These are phyloP conservation scores for Chrysolina americana DNA, from an alignment of 2,888 invertebrate genomes.

Conservation along the genomic window DNA sequence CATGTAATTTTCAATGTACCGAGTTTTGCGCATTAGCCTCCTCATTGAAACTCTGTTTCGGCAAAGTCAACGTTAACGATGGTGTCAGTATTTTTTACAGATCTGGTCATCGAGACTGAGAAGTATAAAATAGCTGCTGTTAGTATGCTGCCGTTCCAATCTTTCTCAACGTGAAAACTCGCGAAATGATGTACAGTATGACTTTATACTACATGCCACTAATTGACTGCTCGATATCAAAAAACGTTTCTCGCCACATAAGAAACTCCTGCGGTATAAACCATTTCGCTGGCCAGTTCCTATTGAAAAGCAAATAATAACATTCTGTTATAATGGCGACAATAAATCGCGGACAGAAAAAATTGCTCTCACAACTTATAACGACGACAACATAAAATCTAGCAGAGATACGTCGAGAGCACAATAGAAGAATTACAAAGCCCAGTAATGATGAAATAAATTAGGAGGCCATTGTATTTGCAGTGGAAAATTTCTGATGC, in stretches of 20 bases:
- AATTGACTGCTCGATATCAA: background rate
- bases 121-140: no score
- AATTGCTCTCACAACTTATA: slow-evolving; percentile 6
- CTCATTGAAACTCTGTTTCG: no score
- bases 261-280: background rate
- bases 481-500: slow-evolving; percentile 14
- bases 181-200: background rate
- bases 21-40: no score
- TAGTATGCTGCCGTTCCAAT: no score
- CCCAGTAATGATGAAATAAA: slow-evolving; percentile 16
- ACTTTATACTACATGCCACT: background rate
- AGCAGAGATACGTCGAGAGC: slow-evolving; percentile 1
- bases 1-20: no score
- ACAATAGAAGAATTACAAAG: slow-evolving; percentile 18
- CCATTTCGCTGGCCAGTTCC: background rate
- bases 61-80: no score
- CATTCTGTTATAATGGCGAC: slow-evolving; percentile 12
- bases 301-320: slow-evolving; percentile 2
- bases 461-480: slow-evolving; percentile 22
- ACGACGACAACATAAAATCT: slow-evolving; percentile 15
- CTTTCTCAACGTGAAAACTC: no score
- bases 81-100: no score
- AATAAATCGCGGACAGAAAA: background rate
- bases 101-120: no score
- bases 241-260: background rate